Conservation (phyloP, 1,140 invertebrate genomes). For the Drosophila serrata region DNA sequence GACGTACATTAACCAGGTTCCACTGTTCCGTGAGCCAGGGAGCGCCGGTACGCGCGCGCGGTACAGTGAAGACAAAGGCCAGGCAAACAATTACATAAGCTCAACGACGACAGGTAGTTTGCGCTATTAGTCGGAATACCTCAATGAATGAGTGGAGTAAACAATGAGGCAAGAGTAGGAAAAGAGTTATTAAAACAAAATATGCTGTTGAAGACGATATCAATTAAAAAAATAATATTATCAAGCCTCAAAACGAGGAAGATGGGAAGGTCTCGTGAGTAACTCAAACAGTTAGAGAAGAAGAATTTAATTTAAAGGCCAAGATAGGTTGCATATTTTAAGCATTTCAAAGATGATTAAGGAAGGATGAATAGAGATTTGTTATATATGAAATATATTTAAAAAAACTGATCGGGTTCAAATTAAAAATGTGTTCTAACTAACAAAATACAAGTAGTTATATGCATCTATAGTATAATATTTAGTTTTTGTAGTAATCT, state of each 20-base stretch:
- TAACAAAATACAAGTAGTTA: too few relatives aligned
- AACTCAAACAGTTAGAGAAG: background rate
- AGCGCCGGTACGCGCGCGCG: background rate
- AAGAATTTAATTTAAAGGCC: too few relatives aligned
- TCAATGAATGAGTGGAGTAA: background rate
- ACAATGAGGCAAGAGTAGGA: slow-evolving; percentile 9
- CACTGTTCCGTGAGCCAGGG: slow-evolving; percentile 19
- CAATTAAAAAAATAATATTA: slow-evolving; percentile 14
- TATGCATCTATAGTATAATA: too few relatives aligned
- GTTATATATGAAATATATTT: too few relatives aligned
- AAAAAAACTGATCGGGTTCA: too few relatives aligned
- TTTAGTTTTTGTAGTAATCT: too few relatives aligned
- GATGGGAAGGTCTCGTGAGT: background rate
- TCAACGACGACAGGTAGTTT: slow-evolving; percentile 19
- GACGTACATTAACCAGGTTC: slow-evolving; percentile 71
- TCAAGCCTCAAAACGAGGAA: background rate
- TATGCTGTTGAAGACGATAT: background rate
- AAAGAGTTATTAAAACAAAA: slow-evolving; percentile 18
- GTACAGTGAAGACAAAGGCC: slow-evolving; percentile 36
- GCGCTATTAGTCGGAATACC: background rate
- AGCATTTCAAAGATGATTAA: too few relatives aligned
- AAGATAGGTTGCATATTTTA: too few relatives aligned
- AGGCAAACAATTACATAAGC: slow-evolving; percentile 36
- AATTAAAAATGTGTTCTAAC: too few relatives aligned
- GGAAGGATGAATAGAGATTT: too few relatives aligned